A percentile compares a stretch with the other conserved stretches of the same genome.
phyloP scores from a whole-genome alignment of 2,113 vertebrate genomes.

The Macquaria australasica region DNA sequence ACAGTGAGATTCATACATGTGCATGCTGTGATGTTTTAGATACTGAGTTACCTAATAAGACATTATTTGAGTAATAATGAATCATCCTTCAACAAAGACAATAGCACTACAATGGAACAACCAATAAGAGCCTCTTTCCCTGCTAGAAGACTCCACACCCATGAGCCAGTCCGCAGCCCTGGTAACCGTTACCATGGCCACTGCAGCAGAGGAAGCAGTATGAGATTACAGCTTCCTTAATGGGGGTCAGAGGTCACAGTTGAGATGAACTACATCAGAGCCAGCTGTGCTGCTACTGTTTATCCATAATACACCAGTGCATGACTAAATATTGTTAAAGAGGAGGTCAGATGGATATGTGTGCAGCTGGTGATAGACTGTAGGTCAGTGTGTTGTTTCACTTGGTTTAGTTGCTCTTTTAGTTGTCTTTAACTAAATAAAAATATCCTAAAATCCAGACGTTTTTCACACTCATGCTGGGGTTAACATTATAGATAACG shows the following conservation, averaged over 20 bases:
- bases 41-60: background rate
- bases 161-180: conserved; percentile 35
- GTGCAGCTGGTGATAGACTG: background rate
- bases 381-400: background rate
- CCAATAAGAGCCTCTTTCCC: background rate
- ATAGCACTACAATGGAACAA: background rate
- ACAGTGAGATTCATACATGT: no score
- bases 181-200: conserved; percentile 64
- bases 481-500: background rate
- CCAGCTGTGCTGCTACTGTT: conserved; percentile 29
- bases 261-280: conserved; percentile 35
- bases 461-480: conserved; percentile 21
- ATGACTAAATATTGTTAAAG: conserved; percentile 7
- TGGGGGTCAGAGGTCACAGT: conserved; percentile 53
- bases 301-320: conserved; percentile 21
- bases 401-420: background rate
- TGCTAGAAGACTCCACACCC: conserved; percentile 1
- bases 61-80: background rate
- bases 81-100: conserved; percentile 3
- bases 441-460: background rate
- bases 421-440: background rate
- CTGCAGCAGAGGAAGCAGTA: conserved; percentile 38
- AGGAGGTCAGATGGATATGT: background rate
- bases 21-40: no score
- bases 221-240: conserved; percentile 60